These are phyloP conservation scores for Pseudococcus viburni DNA, from an alignment of 2,888 invertebrate species.

Conservation along the genomic window DNA sequence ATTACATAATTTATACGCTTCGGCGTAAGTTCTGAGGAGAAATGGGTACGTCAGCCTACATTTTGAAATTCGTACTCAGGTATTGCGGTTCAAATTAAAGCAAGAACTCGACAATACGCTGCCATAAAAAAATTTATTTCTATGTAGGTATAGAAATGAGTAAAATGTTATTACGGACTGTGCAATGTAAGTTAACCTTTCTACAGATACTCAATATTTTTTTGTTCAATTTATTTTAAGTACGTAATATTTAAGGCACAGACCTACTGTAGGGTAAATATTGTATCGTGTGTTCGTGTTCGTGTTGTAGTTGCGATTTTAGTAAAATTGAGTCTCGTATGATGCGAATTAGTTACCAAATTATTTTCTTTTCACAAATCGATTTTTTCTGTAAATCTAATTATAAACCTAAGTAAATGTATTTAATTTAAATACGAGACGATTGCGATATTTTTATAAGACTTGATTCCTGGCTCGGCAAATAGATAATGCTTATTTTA, in stretches of 20 bases:
- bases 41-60: background rate
- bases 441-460: background rate
- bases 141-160: background rate
- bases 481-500: constrained; percentile 3
- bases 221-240: background rate
- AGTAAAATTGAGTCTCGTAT: background rate
- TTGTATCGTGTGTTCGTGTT: background rate
- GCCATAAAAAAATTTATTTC: constrained; percentile 41
- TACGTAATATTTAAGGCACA: background rate
- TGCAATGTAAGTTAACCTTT: background rate
- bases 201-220: background rate
- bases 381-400: background rate
- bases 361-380: background rate
- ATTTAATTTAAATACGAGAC: background rate
- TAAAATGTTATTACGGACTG: background rate
- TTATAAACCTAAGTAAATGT: background rate
- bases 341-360: constrained; percentile 18
- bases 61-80: background rate
- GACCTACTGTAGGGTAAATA: background rate
- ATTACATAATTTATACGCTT: too few relatives aligned
- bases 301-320: background rate
- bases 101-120: constrained; percentile 8
- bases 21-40: too few relatives aligned
- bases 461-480: background rate
- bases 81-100: background rate